phyloP scores from a whole-genome alignment of 1,140 invertebrate genomes.

The Megalopta genalis region DNA sequence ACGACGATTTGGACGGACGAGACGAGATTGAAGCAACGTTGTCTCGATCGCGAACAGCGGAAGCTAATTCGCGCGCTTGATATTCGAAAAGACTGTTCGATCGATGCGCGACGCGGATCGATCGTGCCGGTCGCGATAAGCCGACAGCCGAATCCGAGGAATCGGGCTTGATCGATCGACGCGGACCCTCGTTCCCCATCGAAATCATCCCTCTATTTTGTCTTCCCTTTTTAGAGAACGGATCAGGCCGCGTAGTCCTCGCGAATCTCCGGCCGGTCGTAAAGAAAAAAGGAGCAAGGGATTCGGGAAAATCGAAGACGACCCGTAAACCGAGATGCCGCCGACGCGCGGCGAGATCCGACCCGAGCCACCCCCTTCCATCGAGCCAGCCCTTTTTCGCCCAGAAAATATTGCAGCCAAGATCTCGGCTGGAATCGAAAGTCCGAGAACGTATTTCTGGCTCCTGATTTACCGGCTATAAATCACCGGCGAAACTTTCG shows the following conservation, averaged over 20 bases:
- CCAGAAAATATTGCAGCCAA: conserved; percentile 17
- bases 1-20: no score
- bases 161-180: neutral
- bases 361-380: neutral
- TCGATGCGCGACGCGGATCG: no score
- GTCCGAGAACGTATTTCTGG: neutral
- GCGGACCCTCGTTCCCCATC: conserved; percentile 38
- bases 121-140: conserved; percentile 6
- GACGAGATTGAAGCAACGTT: no score
- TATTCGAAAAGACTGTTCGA: no score
- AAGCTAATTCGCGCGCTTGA: no score
- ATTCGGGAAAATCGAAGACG: conserved; percentile 45
- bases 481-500: neutral
- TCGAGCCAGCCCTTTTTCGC: neutral
- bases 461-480: neutral
- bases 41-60: no score
- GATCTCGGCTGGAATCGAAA: neutral
- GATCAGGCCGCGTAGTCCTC: neutral
- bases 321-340: conserved; percentile 53
- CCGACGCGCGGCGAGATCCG: neutral
- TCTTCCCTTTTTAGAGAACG: neutral
- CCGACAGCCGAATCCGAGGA: conserved; percentile 11
- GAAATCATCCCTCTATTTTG: neutral
- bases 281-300: conserved; percentile 7
- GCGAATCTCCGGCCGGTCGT: conserved; percentile 14